A percentile compares a stretch with the other conserved stretches of the same genome.
These are phyloP conservation scores for Heliconius cydno DNA, from an alignment of 2,888 invertebrate genomes.

Conservation along the genomic window DNA sequence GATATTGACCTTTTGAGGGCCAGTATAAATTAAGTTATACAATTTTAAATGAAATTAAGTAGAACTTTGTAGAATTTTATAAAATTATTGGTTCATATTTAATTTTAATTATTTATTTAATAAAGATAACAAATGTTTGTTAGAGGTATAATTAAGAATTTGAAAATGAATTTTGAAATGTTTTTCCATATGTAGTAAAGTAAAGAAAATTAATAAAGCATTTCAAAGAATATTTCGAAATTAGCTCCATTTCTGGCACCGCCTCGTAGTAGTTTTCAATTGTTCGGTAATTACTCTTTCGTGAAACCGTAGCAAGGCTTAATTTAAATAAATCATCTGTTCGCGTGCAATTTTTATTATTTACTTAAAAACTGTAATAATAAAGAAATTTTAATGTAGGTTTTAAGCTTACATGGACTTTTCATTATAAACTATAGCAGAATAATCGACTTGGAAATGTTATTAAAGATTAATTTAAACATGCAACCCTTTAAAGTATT, in stretches of 20 bases:
- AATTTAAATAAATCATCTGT: constrained; percentile 45
- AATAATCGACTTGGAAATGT: constrained; percentile 16
- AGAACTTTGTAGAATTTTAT: neutral
- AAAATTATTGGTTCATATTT: neutral
- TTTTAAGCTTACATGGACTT: constrained; percentile 15
- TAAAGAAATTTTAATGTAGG: constrained; percentile 34
- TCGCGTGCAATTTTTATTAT: constrained; percentile 44
- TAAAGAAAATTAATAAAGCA: constrained; percentile 32
- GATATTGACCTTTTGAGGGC: constrained; percentile 43
- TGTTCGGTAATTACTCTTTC: constrained; percentile 45
- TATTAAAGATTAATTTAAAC: neutral
- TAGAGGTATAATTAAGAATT: too few relatives aligned
- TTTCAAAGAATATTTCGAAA: constrained; percentile 43
- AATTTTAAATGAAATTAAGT: constrained; percentile 30
- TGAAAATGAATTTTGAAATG: too few relatives aligned
- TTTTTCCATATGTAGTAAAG: too few relatives aligned
- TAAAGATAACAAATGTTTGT: too few relatives aligned
- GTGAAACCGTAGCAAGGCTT: constrained; percentile 39
- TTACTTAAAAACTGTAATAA: constrained; percentile 34
- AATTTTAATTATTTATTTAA: neutral
- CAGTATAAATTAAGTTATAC: constrained; percentile 30
- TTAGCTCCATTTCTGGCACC: constrained; percentile 44
- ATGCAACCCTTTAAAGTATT: neutral
- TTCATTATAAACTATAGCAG: constrained; percentile 11
- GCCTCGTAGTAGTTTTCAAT: constrained; percentile 45